A percentile compares a stretch with the other conserved stretches of the same genome.
Evolutionary conservation across 2,888 invertebrate genomes (phyloP).

Genomic region (Dynastes grantii): DNA sequence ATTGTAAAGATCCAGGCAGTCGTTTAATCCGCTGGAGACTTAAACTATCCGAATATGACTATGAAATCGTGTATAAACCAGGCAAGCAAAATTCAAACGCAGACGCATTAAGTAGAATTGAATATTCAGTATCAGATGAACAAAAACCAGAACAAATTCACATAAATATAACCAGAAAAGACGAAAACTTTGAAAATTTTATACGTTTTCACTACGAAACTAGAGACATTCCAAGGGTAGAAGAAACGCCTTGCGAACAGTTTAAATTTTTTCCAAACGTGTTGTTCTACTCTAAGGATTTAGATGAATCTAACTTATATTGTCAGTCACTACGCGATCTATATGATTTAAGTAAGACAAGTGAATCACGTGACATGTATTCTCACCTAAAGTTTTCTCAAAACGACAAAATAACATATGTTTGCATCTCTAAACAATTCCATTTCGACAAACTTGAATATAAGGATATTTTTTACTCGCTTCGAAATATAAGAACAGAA

Average conservation of each 20-base stretch:
- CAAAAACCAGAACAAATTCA: neutral
- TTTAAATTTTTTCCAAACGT: slow-evolving; percentile 5
- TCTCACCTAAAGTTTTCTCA: neutral
- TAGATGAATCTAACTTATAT: neutral
- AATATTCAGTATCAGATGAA: neutral
- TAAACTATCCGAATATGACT: slow-evolving; percentile 27
- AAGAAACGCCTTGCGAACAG: neutral
- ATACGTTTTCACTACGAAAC: neutral
- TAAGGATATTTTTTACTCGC: neutral
- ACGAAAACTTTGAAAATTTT: neutral
- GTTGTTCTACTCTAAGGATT: neutral
- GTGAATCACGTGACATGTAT: neutral
- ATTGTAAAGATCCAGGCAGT: slow-evolving; percentile 23
- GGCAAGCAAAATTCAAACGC: slow-evolving; percentile 31
- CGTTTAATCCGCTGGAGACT: slow-evolving; percentile 28
- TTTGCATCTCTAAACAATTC: slow-evolving; percentile 5
- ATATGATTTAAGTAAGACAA: neutral
- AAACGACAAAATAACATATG: neutral
- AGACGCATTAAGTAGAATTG: slow-evolving; percentile 24
- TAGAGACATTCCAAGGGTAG: neutral
- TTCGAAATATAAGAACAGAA: neutral
- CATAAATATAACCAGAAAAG: neutral
- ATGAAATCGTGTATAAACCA: slow-evolving; percentile 30
- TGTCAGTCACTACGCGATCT: neutral
- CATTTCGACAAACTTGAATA: neutral